phyloP scores from a whole-genome alignment of 1,140 invertebrate genomes.

The Globodera ellingtonae region DNA sequence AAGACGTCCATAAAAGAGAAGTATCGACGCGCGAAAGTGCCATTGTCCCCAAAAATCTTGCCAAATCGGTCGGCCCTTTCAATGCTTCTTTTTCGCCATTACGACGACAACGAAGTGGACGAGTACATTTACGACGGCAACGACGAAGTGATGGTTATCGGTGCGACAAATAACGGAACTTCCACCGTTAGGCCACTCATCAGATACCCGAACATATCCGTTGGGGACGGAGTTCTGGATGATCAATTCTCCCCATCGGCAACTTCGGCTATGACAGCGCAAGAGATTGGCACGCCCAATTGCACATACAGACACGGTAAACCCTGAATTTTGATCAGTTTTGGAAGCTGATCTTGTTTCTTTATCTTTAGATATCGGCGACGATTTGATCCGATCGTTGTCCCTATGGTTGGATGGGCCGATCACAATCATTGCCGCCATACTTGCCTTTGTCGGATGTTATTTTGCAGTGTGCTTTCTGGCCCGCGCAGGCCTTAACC shows the following conservation, averaged over 20 bases:
- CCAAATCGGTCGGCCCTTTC: background rate
- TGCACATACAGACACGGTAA: slow-evolving; percentile 29
- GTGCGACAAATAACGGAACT: background rate
- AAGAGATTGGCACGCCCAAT: slow-evolving; percentile 3
- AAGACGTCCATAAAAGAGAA: background rate
- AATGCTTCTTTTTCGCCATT: background rate
- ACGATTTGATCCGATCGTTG: slow-evolving; percentile 32
- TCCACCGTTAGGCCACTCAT: too few species aligned
- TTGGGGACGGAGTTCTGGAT: background rate
- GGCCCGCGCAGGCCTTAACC: slow-evolving; percentile 45
- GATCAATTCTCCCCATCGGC: background rate
- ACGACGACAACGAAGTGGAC: background rate
- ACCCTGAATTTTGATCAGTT: too few species aligned
- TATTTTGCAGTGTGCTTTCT: slow-evolving; percentile 49
- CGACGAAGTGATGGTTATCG: background rate
- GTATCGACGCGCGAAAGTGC: background rate
- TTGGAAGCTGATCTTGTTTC: too few species aligned
- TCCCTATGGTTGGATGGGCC: slow-evolving; percentile 50
- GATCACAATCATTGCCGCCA: slow-evolving; percentile 47
- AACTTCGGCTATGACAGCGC: background rate
- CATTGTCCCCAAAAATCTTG: background rate
- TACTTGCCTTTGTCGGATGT: slow-evolving; percentile 45
- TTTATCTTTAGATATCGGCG: slow-evolving; percentile 24
- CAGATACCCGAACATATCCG: background rate
- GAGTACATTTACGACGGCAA: background rate